A percentile compares a stretch with the other conserved stretches of the same genome.
Evolutionary conservation across 2,113 vertebrate species (phyloP).

Genomic region (Tupaia chinensis): DNA sequence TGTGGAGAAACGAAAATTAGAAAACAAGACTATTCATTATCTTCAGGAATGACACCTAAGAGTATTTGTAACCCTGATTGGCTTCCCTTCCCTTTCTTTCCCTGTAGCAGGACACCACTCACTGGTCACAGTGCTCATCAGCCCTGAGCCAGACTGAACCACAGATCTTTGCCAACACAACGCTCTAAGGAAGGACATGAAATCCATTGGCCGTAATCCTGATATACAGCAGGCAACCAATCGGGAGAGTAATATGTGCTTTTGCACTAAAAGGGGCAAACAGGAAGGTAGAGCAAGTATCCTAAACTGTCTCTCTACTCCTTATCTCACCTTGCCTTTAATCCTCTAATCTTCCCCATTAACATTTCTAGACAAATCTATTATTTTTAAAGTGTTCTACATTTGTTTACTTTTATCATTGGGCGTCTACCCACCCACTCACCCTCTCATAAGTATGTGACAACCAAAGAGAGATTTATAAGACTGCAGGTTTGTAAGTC

Average conservation of each 20-base stretch:
- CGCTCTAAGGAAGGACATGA: not conserved
- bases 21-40: not conserved
- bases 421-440: not conserved
- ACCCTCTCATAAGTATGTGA: not conserved
- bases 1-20: not conserved
- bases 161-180: constrained; percentile 31
- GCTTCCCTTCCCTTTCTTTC: not conserved
- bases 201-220: not conserved
- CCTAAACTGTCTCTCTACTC: not conserved
- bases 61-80: not conserved
- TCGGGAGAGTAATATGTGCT: not conserved
- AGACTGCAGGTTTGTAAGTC: not conserved
- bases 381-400: constrained; percentile 23
- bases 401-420: constrained; percentile 23
- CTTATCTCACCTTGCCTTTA: not conserved
- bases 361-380: not conserved
- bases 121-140: not conserved
- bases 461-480: not conserved
- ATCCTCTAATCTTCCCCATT: not conserved
- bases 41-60: not conserved
- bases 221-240: not conserved
- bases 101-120: not conserved
- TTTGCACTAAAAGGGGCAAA: not conserved
- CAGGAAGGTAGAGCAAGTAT: not conserved
- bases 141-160: not conserved